Percentiles rank a stretch among this genome's conserved stretches.
phyloP scores from a whole-genome alignment of 2,888 invertebrate species.

The Platynereis dumerilii region DNA sequence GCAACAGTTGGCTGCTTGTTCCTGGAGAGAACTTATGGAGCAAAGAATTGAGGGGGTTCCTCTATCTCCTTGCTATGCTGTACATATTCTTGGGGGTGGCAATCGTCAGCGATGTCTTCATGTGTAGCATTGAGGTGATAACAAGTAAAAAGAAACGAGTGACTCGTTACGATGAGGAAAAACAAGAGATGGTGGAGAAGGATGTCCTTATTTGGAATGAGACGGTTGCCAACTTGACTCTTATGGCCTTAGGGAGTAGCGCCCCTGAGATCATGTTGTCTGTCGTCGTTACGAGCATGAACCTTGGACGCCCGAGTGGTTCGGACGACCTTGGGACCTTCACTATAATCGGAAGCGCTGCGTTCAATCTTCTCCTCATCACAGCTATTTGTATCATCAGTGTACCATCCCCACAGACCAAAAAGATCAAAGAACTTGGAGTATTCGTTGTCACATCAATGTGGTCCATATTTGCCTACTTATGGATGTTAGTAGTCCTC shows the following conservation, averaged over 20 bases:
- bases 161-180: conserved; percentile 53
- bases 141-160: conserved; percentile 55
- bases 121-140: conserved; percentile 60
- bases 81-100: conserved; percentile 59
- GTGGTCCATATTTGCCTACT: conserved; percentile 59
- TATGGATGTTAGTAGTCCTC: conserved; percentile 60
- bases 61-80: conserved; percentile 54
- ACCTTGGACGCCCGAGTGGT: conserved; percentile 38
- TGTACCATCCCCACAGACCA: conserved; percentile 44
- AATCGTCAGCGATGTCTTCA: conserved; percentile 58
- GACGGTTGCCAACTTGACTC: conserved; percentile 59
- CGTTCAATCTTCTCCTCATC: conserved; percentile 59
- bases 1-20: conserved; percentile 52
- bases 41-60: conserved; percentile 45
- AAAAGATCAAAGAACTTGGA: conserved; percentile 53
- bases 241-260: conserved; percentile 59
- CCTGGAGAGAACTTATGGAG: conserved; percentile 60
- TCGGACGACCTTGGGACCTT: conserved; percentile 50
- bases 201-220: conserved; percentile 60
- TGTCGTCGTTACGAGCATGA: conserved; percentile 44
- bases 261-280: conserved; percentile 60
- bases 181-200: conserved; percentile 48
- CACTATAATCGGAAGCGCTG: conserved; percentile 60
- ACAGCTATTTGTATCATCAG: conserved; percentile 56
- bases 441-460: conserved; percentile 55